A percentile compares a stretch with the other conserved stretches of the same genome.
Evolutionary conservation across 2,113 vertebrate genomes (phyloP).

Genomic region (Amblyopsis rosae): DNA sequence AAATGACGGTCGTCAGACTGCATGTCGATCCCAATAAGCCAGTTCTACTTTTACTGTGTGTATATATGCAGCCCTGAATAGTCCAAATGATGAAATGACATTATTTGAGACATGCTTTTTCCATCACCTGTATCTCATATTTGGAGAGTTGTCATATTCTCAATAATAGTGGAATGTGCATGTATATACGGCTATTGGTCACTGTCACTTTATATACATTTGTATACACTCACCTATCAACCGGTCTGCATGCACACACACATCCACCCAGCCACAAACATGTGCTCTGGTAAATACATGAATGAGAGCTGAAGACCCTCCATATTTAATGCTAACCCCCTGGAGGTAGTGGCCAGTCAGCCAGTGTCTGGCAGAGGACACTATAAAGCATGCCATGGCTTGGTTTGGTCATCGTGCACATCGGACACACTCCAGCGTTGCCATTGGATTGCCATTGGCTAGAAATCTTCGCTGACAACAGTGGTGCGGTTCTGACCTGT

Average conservation of each 20-base stretch:
- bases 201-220: too few species aligned
- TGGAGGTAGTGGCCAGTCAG: slow-evolving; percentile 45
- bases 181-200: too few species aligned
- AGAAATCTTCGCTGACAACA: slow-evolving; percentile 59
- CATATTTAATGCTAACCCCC: slow-evolving; percentile 61
- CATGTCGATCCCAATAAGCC: too few species aligned
- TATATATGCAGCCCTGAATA: too few species aligned
- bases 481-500: slow-evolving; percentile 40
- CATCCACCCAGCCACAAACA: not conserved
- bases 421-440: not conserved
- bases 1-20: too few species aligned
- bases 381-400: slow-evolving; percentile 13
- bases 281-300: slow-evolving; percentile 49
- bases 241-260: not conserved
- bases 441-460: slow-evolving; percentile 36
- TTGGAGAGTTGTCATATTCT: too few species aligned
- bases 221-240: not conserved
- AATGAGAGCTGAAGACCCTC: slow-evolving; percentile 64
- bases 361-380: slow-evolving; percentile 17
- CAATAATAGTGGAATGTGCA: too few species aligned
- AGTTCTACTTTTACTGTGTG: too few species aligned
- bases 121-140: too few species aligned
- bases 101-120: too few species aligned
- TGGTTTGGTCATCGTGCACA: slow-evolving; percentile 5
- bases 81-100: too few species aligned